phyloP scores from a whole-genome alignment of 2,888 invertebrate species.

The Chymomyza caudatula region DNA sequence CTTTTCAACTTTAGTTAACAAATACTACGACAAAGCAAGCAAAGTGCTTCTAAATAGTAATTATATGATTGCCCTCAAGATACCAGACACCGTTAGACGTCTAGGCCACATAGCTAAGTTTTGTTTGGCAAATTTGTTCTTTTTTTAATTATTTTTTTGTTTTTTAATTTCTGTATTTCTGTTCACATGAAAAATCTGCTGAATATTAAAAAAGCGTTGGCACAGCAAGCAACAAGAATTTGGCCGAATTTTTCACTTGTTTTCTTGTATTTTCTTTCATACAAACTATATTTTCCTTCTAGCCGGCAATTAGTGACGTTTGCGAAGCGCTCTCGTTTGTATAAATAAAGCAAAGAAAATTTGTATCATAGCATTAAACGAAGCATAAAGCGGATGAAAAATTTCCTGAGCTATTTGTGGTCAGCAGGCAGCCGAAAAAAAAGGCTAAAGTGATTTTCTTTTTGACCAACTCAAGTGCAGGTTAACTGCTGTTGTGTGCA shows the following conservation, averaged over 20 bases:
- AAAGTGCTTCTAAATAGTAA: conserved; percentile 19
- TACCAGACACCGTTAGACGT: conserved; percentile 3
- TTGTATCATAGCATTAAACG: conserved; percentile 7
- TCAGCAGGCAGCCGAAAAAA: background rate
- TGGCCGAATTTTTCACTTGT: conserved; percentile 18
- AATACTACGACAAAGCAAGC: background rate
- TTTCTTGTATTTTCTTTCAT: conserved; percentile 16
- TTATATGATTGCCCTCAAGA: conserved; percentile 26
- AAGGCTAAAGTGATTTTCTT: conserved; percentile 27
- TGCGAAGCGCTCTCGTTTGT: conserved; percentile 35
- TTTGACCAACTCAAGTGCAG: conserved; percentile 42
- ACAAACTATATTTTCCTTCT: conserved; percentile 1
- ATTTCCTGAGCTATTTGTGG: conserved; percentile 30
- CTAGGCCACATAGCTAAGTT: conserved; percentile 22
- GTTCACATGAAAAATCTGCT: conserved; percentile 19
- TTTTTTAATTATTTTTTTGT: conserved; percentile 3
- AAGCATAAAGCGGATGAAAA: conserved; percentile 21
- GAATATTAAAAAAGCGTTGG: conserved; percentile 29
- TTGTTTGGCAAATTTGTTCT: conserved; percentile 25
- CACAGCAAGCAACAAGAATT: background rate
- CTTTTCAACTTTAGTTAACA: background rate
- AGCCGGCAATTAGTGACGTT: conserved; percentile 59
- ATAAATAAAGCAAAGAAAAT: conserved; percentile 50
- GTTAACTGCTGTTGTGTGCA: conserved; percentile 16
- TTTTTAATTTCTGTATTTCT: background rate